phyloP scores from a whole-genome alignment of 2,888 invertebrate genomes.

The Tolmerus cingulatus region DNA sequence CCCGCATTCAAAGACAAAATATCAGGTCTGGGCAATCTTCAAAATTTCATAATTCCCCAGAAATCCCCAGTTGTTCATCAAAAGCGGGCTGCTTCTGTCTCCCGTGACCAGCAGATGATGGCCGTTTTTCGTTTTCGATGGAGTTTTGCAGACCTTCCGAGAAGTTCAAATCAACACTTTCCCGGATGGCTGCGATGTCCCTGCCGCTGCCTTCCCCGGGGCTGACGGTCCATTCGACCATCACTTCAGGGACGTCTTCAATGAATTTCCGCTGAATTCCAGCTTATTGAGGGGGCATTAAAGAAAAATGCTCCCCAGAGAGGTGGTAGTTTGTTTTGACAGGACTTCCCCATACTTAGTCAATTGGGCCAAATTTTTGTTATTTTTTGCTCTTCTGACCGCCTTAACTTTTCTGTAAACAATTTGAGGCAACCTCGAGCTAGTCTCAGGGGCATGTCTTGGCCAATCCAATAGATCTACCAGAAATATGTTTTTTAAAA shows the following conservation, averaged over 20 bases:
- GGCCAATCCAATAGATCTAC: neutral
- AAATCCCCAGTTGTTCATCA: neutral
- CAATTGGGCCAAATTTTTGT: neutral
- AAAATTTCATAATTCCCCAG: neutral
- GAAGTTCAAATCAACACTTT: neutral
- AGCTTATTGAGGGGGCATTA: neutral
- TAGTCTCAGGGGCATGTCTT: neutral
- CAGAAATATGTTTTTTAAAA: neutral
- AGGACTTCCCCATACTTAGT: neutral
- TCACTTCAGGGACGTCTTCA: neutral
- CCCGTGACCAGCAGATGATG: neutral
- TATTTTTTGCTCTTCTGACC: neutral
- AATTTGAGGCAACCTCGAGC: neutral
- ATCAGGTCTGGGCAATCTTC: neutral
- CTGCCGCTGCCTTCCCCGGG: neutral
- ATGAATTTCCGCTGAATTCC: neutral
- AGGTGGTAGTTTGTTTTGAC: neutral
- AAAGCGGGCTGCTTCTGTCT: neutral
- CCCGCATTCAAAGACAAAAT: neutral
- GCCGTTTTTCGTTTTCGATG: neutral
- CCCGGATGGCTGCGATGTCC: neutral
- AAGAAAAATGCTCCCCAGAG: constrained; percentile 9
- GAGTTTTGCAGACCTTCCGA: neutral
- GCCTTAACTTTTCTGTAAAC: neutral
- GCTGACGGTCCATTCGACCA: neutral